Percentiles rank a stretch among this genome's conserved stretches.
phyloP scores from a whole-genome alignment of 2,113 vertebrate genomes.

The Rhynchomys soricoides region DNA sequence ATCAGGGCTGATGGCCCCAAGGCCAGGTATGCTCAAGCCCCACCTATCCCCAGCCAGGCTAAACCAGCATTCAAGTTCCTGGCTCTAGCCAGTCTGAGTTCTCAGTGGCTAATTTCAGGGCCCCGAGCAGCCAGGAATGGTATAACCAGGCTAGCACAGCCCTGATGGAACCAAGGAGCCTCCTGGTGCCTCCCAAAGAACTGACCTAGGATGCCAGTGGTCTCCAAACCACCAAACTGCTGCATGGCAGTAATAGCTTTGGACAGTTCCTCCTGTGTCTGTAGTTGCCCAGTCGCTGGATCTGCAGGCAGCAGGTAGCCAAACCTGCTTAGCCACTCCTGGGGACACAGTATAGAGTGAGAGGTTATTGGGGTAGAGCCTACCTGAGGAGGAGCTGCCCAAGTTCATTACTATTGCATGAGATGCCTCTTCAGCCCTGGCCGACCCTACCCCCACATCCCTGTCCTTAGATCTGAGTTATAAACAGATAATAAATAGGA shows the following conservation, averaged over 20 bases:
- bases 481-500: not conserved
- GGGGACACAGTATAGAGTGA: not conserved
- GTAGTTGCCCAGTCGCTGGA: conserved; percentile 91
- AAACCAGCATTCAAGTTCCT: not conserved
- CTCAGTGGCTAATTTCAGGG: no score
- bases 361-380: rapidly evolving
- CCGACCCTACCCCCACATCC: no score
- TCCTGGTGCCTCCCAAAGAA: rapidly evolving
- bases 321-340: conserved; percentile 98
- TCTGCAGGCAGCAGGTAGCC: conserved; percentile 95
- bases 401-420: rapidly evolving
- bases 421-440: not conserved
- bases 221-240: conserved; percentile 93
- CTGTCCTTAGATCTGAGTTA: not conserved
- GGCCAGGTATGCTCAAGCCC: rapidly evolving
- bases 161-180: not conserved
- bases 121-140: not conserved
- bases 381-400: no score
- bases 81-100: not conserved
- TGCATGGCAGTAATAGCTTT: conserved; percentile 97
- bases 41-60: not conserved
- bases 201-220: conserved; percentile 93
- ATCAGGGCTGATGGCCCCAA: not conserved
- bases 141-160: no score
- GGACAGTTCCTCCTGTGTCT: conserved; percentile 94